These are phyloP conservation scores for Lucilia sericata DNA, from an alignment of 1,140 invertebrate genomes.

Conservation along the genomic window DNA sequence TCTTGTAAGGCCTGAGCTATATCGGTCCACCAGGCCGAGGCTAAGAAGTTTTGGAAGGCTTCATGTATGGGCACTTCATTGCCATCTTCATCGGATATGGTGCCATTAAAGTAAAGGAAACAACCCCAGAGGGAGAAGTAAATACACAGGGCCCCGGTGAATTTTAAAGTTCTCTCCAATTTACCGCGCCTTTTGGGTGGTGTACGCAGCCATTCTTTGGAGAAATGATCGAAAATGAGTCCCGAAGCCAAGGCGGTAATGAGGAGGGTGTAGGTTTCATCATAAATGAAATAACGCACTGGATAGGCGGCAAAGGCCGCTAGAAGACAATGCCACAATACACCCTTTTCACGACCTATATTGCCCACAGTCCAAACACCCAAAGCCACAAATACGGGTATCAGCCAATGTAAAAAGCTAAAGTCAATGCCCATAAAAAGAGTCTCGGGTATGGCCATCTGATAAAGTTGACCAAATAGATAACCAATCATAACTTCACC, in stretches of 20 bases:
- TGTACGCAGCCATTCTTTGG: constrained; percentile 81
- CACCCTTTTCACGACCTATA: constrained; percentile 83
- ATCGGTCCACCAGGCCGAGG: constrained; percentile 84
- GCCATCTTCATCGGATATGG: constrained; percentile 86
- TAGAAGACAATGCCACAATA: constrained; percentile 77
- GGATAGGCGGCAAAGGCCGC: constrained; percentile 78
- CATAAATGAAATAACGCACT: constrained; percentile 75
- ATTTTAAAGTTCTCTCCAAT: constrained; percentile 68
- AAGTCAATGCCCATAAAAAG: constrained; percentile 78
- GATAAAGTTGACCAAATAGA: constrained; percentile 81
- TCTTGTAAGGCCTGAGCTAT: constrained; percentile 80
- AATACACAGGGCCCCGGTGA: constrained; percentile 74
- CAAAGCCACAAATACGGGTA: constrained; percentile 80
- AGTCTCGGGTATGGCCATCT: constrained; percentile 82
- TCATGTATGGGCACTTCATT: constrained; percentile 89
- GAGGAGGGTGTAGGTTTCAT: constrained; percentile 77
- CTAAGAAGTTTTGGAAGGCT: constrained; percentile 89
- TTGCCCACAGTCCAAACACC: constrained; percentile 92
- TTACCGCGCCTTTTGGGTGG: constrained; percentile 70
- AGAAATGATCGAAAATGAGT: constrained; percentile 78
- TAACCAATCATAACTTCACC: constrained; percentile 83
- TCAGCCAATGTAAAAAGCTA: constrained; percentile 76
- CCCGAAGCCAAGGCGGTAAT: constrained; percentile 75
- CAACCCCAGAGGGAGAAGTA: constrained; percentile 82
- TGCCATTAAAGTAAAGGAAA: constrained; percentile 92